phyloP scores from a whole-genome alignment of 1,140 invertebrate species.

The Cherax quadricarinatus region DNA sequence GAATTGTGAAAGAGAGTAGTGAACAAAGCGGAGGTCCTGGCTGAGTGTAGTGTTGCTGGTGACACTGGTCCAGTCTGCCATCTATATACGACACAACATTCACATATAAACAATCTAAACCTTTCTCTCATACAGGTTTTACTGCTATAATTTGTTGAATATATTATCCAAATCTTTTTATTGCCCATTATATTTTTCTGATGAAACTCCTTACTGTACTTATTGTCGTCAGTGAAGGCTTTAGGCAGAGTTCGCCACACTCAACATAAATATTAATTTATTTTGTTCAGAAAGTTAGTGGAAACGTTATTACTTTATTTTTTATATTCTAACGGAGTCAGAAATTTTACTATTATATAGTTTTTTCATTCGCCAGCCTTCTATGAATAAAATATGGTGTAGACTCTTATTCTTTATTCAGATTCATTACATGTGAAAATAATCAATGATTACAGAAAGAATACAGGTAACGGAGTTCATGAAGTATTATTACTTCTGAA shows the following conservation, averaged over 20 bases:
- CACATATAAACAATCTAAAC: not conserved
- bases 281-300: not conserved
- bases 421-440: no score
- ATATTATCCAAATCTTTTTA: not conserved
- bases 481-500: no score
- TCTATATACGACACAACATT: not conserved
- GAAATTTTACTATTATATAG: no score
- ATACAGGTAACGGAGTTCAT: no score
- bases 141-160: not conserved
- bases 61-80: not conserved
- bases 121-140: not conserved
- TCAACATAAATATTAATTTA: not conserved
- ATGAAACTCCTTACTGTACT: no score
- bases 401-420: no score
- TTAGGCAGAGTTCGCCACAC: not conserved
- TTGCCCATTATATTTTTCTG: not conserved
- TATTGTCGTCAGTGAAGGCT: not conserved
- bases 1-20: not conserved
- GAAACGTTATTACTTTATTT: no score
- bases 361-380: no score
- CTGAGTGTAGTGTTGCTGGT: not conserved
- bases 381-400: no score
- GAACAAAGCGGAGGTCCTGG: slow-evolving; percentile 14
- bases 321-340: no score
- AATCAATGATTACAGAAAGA: no score